Conservation (phyloP, 37 sponge, comb jelly and placozoan genomes). For the Mnemiopsis leidyi region DNA sequence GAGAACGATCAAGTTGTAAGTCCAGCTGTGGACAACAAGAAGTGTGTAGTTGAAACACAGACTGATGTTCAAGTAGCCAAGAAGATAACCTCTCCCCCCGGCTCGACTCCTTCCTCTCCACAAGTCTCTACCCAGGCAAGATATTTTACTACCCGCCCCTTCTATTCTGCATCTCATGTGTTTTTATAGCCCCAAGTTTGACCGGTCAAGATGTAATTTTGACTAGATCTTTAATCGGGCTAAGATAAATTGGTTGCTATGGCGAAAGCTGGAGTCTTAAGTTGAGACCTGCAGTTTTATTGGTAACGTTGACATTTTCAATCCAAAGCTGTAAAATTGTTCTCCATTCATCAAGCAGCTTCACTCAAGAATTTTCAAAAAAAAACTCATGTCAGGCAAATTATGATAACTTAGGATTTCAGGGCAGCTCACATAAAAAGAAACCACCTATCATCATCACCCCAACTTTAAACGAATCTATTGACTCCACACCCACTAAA, state of each 20-base stretch:
- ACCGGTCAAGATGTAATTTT: not conserved
- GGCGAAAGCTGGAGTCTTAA: conserved; percentile 34
- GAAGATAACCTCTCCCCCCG: not conserved
- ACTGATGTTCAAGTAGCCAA: not conserved
- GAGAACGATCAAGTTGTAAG: not conserved
- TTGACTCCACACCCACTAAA: not conserved
- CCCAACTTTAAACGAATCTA: no score
- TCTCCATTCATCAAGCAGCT: not conserved
- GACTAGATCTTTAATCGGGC: not conserved
- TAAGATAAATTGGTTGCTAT: not conserved
- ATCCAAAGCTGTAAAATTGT: not conserved
- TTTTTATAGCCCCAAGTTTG: not conserved
- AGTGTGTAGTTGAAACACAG: conserved; percentile 49
- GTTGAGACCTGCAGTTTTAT: not conserved
- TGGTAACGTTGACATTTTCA: not conserved
- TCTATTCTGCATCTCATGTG: no score
- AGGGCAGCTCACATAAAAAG: not conserved
- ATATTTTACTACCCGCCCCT: no score
- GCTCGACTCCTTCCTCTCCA: conserved; percentile 19
- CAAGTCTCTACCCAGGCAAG: not conserved
- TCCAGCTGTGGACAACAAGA: not conserved
- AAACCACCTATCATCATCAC: not conserved
- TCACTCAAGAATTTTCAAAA: not conserved
- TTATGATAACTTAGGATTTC: not conserved
- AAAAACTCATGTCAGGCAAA: not conserved